phyloP scores from a whole-genome alignment of 2,888 invertebrate species.

The Bibio marci region DNA sequence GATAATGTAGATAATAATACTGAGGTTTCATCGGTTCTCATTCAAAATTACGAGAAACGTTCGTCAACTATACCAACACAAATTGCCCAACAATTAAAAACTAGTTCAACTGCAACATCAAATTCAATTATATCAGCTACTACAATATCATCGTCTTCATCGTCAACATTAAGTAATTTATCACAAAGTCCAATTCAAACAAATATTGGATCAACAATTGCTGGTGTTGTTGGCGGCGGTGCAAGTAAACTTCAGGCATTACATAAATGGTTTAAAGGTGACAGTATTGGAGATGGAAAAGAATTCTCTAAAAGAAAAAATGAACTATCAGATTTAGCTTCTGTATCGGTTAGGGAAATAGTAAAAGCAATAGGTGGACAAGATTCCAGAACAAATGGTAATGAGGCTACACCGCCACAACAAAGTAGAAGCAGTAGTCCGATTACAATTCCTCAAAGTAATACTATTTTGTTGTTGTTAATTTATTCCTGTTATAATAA shows the following conservation, averaged over 20 bases:
- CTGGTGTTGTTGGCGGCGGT: constrained; percentile 29
- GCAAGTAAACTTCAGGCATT: constrained; percentile 28
- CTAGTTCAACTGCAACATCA: not conserved
- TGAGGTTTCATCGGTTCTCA: not conserved
- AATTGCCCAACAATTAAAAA: not conserved
- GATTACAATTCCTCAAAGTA: constrained; percentile 38
- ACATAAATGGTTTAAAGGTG: constrained; percentile 30
- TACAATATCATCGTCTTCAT: not conserved
- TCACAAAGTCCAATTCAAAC: constrained; percentile 15
- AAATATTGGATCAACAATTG: constrained; percentile 27
- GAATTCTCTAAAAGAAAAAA: constrained; percentile 13
- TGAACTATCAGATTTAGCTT: constrained; percentile 29
- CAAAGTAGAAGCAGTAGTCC: constrained; percentile 40
- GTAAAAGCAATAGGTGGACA: constrained; percentile 48
- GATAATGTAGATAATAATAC: no score
- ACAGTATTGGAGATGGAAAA: constrained; percentile 17
- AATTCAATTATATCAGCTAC: not conserved
- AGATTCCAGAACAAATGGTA: constrained; percentile 61
- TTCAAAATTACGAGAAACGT: not conserved
- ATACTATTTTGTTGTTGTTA: constrained; percentile 5
- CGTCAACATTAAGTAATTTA: constrained; percentile 3
- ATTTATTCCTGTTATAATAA: constrained; percentile 8
- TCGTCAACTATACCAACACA: no score
- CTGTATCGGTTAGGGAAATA: constrained; percentile 47
- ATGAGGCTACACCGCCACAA: constrained; percentile 51